Conservation (phyloP, 2,113 vertebrate genomes). For the Candoia aspera region DNA sequence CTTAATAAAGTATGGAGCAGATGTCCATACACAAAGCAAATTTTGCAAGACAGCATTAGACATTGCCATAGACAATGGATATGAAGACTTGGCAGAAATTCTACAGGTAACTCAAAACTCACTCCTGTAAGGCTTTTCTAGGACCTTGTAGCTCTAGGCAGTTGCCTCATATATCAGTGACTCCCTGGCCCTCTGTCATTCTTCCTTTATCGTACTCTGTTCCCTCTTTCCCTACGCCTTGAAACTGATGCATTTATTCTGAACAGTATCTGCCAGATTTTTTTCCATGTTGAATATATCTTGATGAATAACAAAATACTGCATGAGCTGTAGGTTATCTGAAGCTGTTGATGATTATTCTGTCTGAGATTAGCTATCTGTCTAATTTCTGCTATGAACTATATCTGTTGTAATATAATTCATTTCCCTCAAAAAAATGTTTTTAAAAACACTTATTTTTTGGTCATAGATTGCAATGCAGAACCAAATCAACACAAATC, state of each 20-base stretch:
- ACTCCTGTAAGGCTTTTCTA: not conserved
- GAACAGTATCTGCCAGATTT: not conserved
- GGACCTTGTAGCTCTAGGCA: not conserved
- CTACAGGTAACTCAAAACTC: slow-evolving; percentile 77
- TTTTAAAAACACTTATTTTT: slow-evolving; percentile 43
- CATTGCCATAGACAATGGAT: slow-evolving; percentile 86
- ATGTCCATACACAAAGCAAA: slow-evolving; percentile 88
- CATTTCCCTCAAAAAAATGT: not conserved
- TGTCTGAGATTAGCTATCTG: not conserved
- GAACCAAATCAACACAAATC: slow-evolving; percentile 90
- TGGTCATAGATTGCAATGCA: slow-evolving; percentile 85
- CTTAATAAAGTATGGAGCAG: slow-evolving; percentile 86
- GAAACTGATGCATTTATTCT: not conserved
- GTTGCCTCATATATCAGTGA: not conserved
- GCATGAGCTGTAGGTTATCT: not conserved
- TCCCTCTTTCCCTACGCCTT: not conserved
- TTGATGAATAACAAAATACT: not conserved
- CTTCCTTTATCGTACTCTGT: not conserved
- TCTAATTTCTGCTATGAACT: not conserved
- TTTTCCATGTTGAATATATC: not conserved
- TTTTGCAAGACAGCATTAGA: slow-evolving; percentile 89
- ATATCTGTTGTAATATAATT: not conserved
- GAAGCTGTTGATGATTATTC: not conserved
- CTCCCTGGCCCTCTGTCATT: too few relatives aligned
- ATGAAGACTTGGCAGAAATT: slow-evolving; percentile 86